Base-by-base conservation (phyloP, 2,797 vertebrate species). In the Propithecus deckenii region DNA sequence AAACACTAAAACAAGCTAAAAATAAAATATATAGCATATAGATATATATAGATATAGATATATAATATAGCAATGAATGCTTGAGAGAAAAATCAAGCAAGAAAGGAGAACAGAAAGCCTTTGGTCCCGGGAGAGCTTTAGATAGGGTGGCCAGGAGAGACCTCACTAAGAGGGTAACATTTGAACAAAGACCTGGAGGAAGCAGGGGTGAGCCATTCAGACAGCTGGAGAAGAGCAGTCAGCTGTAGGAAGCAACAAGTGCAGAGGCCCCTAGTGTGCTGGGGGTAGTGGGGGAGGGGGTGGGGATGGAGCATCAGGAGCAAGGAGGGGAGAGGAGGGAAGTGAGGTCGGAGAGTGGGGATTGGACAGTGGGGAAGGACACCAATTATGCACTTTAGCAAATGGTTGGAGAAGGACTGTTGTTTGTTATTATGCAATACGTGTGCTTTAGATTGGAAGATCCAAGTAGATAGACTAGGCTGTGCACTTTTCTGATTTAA, bases 401-500 rank as follows among this genome's bases (percentile, higher is more conserved):
- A 71, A 12, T 18, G 46, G 41, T 6, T 55, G 2, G 20, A 43
- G 79, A 41, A 79, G 57, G 79, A 63, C 50, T 75, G 20, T 46
- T 5, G 13, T 32, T 76, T 28, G 23, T 57, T 92, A 5, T 55
- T 86, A 76, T 61, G 38, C 85, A 85, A 7, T 48, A 2, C 15
- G 14, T 65, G 23, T 2, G 14, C 55, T 57, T 87, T 71, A 65
- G 75, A 72, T 7, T 69, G 10, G 89, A 52, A 92, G 28, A 79
- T 30, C 22, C 25, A 83, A 59, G 48, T 14, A 55, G 2, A 79
- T 28, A 72, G 41, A 92, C 2, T 9, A 85, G 13, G 2, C 23
- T 79, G 3, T 86, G 75, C 43, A 13, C 18, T 91, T 69, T 89
- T 87, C 46, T 90, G n/a, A 48, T 87, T 93, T 88, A 84, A 87